Evolutionary conservation across 2,113 vertebrate genomes (phyloP).

Genomic region (Symphodus melops): DNA sequence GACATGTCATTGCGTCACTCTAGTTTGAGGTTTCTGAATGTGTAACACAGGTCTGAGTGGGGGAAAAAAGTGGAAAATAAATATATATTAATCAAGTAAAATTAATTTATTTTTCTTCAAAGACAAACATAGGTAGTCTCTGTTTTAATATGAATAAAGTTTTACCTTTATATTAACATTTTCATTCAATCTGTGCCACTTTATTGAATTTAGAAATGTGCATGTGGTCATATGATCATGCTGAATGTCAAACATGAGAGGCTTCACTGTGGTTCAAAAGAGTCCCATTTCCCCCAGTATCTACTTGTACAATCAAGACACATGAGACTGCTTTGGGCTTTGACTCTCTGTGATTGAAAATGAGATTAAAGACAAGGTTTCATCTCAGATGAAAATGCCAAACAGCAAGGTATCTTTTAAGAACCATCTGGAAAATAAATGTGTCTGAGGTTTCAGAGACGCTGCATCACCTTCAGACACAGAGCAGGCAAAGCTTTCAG

Average conservation of each 20-base stretch:
- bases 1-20: neutral
- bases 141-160: conserved; percentile 19
- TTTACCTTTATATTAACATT: neutral
- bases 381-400: conserved; percentile 29
- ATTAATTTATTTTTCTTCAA: conserved; percentile 39
- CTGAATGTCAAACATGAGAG: conserved; percentile 14
- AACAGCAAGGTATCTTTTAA: conserved; percentile 26
- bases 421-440: neutral
- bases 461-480: conserved; percentile 3
- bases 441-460: neutral
- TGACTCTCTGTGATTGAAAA: neutral
- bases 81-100: neutral
- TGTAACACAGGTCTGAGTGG: neutral
- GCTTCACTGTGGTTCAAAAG: neutral
- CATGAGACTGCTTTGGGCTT: neutral
- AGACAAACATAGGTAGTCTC: conserved; percentile 8
- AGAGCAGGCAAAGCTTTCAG: conserved; percentile 42
- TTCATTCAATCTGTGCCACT: neutral
- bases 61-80: neutral
- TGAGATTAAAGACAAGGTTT: too few relatives aligned
- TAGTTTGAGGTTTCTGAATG: neutral
- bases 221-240: conserved; percentile 1
- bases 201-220: neutral
- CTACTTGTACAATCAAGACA: neutral
- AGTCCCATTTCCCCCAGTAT: neutral